A percentile compares a stretch with the other conserved stretches of the same genome.
Evolutionary conservation across 2,888 invertebrate genomes (phyloP).

Genomic region (Drosophila anomelani): DNA sequence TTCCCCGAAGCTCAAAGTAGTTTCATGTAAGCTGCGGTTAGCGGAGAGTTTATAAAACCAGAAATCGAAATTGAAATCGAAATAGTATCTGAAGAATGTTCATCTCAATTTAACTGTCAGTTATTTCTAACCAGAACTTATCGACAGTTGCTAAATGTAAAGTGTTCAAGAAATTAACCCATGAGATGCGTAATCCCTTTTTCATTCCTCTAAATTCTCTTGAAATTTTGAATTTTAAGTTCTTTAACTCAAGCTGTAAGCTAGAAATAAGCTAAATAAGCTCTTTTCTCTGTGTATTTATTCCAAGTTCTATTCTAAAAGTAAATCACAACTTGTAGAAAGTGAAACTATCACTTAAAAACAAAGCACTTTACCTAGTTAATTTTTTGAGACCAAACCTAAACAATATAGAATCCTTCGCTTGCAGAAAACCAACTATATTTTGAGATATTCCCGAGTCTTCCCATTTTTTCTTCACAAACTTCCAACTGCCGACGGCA

Average conservation of each 20-base stretch:
- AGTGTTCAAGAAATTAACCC: neutral
- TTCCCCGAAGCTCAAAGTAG: conserved; percentile 15
- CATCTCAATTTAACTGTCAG: neutral
- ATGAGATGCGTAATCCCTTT: neutral
- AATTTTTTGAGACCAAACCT: too few relatives aligned
- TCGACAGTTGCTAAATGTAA: too few relatives aligned
- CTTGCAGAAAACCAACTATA: neutral
- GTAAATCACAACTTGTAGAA: neutral
- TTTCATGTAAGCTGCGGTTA: neutral
- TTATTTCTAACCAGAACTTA: neutral
- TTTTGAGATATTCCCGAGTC: neutral
- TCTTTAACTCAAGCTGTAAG: neutral
- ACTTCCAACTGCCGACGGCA: conserved; percentile 3
- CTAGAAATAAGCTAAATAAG: neutral
- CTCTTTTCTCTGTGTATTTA: neutral
- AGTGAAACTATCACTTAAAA: neutral
- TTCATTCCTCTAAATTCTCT: neutral
- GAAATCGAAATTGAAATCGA: neutral
- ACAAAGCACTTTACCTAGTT: too few relatives aligned
- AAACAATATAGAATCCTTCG: neutral
- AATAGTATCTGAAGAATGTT: neutral
- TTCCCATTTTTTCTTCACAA: neutral
- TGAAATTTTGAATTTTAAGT: neutral
- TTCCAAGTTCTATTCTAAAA: neutral
- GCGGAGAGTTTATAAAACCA: neutral